Conservation (phyloP, 2,888 invertebrate species). For the Netelia virgata region DNA sequence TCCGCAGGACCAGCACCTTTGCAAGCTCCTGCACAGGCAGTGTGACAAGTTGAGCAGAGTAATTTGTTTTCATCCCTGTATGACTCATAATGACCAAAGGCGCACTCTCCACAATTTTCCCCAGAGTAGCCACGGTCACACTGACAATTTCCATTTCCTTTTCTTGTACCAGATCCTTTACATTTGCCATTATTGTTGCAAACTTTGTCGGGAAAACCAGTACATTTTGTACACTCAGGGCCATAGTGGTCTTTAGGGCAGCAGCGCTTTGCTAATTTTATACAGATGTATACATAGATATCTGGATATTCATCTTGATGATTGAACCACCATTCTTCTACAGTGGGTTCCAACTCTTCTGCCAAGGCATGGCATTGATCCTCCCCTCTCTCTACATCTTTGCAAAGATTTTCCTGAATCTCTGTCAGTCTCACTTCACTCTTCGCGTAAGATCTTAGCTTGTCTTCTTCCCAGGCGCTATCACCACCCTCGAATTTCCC, state of each 20-base stretch:
- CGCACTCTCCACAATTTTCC: conserved; percentile 92
- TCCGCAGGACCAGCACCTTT: conserved; percentile 90
- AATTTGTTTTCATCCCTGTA: conserved; percentile 91
- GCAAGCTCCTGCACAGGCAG: conserved; percentile 92
- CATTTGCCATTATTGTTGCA: conserved; percentile 95
- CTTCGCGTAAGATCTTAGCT: conserved; percentile 92
- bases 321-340: conserved; percentile 96
- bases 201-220: conserved; percentile 90
- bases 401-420: conserved; percentile 95
- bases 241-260: conserved; percentile 95
- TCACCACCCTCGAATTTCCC: conserved; percentile 97
- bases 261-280: conserved; percentile 91
- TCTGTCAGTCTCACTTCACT: conserved; percentile 96
- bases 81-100: conserved; percentile 90
- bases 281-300: conserved; percentile 91
- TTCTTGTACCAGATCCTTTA: conserved; percentile 95
- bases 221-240: conserved; percentile 92
- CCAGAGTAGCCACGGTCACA: conserved; percentile 95
- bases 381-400: conserved; percentile 90
- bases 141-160: conserved; percentile 95
- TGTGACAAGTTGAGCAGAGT: conserved; percentile 92
- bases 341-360: conserved; percentile 92
- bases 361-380: conserved; percentile 94
- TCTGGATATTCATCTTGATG: conserved; percentile 88
- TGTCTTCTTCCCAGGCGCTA: conserved; percentile 96